Conservation (phyloP, 2,113 vertebrate genomes). For the Syngnathoides biaculeatus region DNA sequence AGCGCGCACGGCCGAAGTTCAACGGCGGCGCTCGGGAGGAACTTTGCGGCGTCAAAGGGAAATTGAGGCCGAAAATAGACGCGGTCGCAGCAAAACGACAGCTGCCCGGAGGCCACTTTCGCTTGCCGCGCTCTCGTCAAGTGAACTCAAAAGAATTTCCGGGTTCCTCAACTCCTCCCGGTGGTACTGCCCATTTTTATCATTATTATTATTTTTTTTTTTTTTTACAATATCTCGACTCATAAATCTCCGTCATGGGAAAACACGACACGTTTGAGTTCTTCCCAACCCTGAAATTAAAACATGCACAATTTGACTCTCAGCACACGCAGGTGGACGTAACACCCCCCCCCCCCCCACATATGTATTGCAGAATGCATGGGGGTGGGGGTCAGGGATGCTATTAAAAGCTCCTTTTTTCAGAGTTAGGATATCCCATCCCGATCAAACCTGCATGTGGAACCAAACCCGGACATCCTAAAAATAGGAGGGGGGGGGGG, state of each 20-base stretch:
- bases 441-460: constrained; percentile 48
- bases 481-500: constrained; percentile 43
- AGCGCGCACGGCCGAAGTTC: not conserved
- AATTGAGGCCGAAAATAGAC: constrained; percentile 44
- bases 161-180: constrained; percentile 18
- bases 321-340: constrained; percentile 16
- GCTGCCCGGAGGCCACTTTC: constrained; percentile 57
- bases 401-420: constrained; percentile 55
- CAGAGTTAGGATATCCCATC: constrained; percentile 51
- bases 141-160: too few relatives aligned
- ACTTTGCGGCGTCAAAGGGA: constrained; percentile 16
- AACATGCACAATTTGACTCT: not conserved
- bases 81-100: constrained; percentile 59
- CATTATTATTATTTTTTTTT: too few relatives aligned
- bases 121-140: constrained; percentile 10
- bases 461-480: constrained; percentile 40
- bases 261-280: not conserved
- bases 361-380: constrained; percentile 9
- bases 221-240: not conserved
- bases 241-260: constrained; percentile 7
- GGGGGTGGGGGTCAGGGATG: not conserved
- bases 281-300: not conserved
- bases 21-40: not conserved
- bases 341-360: too few relatives aligned
- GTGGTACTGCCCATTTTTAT: not conserved